Base-by-base conservation (phyloP, 1,140 invertebrate genomes). In the Zaprionus capensis region DNA sequence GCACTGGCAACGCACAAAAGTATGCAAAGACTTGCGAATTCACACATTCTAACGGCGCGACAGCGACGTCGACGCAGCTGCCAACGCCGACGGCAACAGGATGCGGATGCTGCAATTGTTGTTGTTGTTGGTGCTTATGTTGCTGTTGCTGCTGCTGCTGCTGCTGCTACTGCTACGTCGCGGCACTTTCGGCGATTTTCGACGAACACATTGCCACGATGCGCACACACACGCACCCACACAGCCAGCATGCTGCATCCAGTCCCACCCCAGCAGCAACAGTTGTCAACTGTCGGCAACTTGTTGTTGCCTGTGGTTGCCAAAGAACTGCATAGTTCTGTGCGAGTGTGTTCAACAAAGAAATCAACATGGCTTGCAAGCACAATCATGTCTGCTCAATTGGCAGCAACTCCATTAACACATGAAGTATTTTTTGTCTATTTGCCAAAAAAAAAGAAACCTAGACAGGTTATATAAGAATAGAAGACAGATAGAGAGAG, bases 151-250 rank as follows among this genome's bases (percentile, higher is more conserved):
- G 68, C 44, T 31, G 9, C 31, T 11, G 9, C 9, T 31, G 9
- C 9, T 9, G 28, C 28, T 24, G 24, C 24, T 24, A 5, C 24
- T 5, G 24, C 24, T 26, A 26, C 53, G 49, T 78, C 75, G 81
- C 84, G 78, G 51, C 71, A 87, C 75, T 87, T 87, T 87, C 85
- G 84, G 84, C 85, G 84, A 78, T 90, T 84, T 90, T 90, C 85
- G 78, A 72, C 84, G 78, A 87, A 69, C 49, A 46, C 53, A 46
- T 46, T 56, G 58, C 44, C 71, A 68, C 71, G 72, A 75, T 51
- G 51, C 14, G 26, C 53, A 46, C 59, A 55, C 14, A 49, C 62
- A 46, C 53, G 34, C 46, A 44, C 49, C 57, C n/a, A 63, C 53
- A 44, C 51, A 38, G 2, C 1, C 22, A 53, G 46, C 34, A 36